A percentile compares a stretch with the other conserved stretches of the same genome.
Conservation (phyloP, 2,113 vertebrate genomes). For the Boulengeromyrus knoepffleri region DNA sequence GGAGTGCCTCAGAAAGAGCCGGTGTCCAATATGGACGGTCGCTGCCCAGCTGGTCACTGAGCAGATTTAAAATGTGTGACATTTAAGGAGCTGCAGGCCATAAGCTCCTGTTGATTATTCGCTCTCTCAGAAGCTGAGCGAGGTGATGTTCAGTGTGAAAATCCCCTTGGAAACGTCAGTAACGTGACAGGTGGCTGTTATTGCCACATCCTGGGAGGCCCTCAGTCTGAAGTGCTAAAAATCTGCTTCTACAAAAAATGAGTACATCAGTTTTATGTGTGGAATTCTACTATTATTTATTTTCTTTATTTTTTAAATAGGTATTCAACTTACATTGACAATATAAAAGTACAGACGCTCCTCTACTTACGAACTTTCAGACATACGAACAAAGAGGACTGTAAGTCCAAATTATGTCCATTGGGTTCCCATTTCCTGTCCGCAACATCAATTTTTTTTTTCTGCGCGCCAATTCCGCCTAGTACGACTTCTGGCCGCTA, state of each 20-base stretch:
- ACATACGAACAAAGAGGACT: no score
- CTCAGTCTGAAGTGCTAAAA: neutral
- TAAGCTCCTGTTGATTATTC: slow-evolving; percentile 1
- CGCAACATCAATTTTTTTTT: no score
- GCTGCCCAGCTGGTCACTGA: neutral
- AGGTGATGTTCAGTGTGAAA: neutral
- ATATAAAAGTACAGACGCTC: neutral
- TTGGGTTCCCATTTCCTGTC: no score
- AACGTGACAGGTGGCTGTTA: neutral
- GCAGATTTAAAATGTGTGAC: neutral
- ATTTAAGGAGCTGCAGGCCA: neutral
- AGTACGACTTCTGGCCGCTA: no score
- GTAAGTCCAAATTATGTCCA: no score
- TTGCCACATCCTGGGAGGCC: neutral
- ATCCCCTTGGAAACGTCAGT: neutral
- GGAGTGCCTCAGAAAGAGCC: neutral
- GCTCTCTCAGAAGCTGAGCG: neutral
- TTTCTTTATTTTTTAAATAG: neutral
- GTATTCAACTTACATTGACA: neutral
- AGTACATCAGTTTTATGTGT: neutral
- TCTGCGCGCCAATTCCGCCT: no score
- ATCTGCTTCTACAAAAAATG: neutral
- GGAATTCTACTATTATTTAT: neutral
- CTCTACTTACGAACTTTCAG: no score
- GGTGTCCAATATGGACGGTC: neutral